Evolutionary conservation across 2,888 invertebrate species (phyloP).

Genomic region (Agrochola lota): DNA sequence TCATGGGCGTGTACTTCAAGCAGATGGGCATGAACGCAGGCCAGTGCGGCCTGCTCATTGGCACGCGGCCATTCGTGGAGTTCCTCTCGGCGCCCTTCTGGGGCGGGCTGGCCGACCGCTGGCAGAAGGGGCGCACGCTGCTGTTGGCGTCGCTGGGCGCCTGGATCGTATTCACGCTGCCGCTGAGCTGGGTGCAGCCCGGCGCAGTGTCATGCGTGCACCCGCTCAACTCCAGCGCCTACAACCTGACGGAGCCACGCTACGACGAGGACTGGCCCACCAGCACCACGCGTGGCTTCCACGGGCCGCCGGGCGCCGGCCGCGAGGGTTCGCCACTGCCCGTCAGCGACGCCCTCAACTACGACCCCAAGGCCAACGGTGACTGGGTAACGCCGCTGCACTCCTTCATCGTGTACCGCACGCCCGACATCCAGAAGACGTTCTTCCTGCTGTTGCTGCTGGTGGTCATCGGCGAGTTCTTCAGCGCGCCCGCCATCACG

Average conservation of each 20-base stretch:
- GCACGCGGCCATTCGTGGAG: slow-evolving; percentile 98
- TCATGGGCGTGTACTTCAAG: slow-evolving; percentile 99
- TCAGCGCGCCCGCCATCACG: slow-evolving; percentile 98
- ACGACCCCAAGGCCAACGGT: slow-evolving; percentile 92
- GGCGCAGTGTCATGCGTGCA: slow-evolving; percentile 97
- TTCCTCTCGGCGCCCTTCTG: slow-evolving; percentile 99
- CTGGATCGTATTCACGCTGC: slow-evolving; percentile 99
- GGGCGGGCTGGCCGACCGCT: slow-evolving; percentile 98
- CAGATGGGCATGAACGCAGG: slow-evolving; percentile 99
- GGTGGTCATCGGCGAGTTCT: slow-evolving; percentile 99
- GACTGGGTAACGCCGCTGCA: slow-evolving; percentile 97
- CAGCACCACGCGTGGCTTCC: slow-evolving; percentile 73
- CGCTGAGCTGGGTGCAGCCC: slow-evolving; percentile 98
- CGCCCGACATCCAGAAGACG: slow-evolving; percentile 97
- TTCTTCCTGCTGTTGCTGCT: slow-evolving; percentile 98
- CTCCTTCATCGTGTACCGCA: slow-evolving; percentile 97
- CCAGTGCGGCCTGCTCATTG: slow-evolving; percentile 98
- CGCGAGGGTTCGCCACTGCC: slow-evolving; percentile 92
- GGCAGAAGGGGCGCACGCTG: slow-evolving; percentile 96
- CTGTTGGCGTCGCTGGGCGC: slow-evolving; percentile 97
- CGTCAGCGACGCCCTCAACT: slow-evolving; percentile 94
- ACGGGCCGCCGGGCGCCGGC: slow-evolving; percentile 75
- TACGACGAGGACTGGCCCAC: slow-evolving; percentile 81
- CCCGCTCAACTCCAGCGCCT: slow-evolving; percentile 89
- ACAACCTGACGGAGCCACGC: slow-evolving; percentile 91